phyloP scores from a whole-genome alignment of 2,888 invertebrate genomes.

The Phyllotreta striolata region DNA sequence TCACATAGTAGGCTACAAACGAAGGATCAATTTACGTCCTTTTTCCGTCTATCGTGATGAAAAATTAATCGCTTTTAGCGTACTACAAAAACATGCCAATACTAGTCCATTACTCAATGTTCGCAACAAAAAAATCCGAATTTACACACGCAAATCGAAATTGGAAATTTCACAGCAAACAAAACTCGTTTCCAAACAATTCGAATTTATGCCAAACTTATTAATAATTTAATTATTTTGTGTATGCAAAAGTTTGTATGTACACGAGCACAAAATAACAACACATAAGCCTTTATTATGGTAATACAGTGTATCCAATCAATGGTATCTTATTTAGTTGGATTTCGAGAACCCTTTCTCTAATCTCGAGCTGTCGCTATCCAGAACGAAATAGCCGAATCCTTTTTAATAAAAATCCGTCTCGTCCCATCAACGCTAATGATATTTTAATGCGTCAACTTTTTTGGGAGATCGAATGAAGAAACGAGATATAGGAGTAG shows the following conservation, averaged over 20 bases:
- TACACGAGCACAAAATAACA: no score
- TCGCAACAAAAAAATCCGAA: conserved; percentile 6
- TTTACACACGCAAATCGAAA: not conserved
- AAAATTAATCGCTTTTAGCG: conserved; percentile 11
- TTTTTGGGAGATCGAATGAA: conserved; percentile 5
- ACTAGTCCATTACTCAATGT: not conserved
- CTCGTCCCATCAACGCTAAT: conserved; percentile 1
- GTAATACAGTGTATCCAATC: no score
- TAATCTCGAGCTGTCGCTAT: no score
- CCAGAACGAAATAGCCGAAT: no score
- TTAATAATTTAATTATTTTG: no score
- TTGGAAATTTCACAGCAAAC: no score
- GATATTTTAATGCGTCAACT: conserved; percentile 13
- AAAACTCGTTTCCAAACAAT: no score
- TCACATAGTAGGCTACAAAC: not conserved
- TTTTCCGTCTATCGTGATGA: conserved; percentile 4
- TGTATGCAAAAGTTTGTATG: no score
- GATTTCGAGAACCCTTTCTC: no score
- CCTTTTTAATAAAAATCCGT: conserved; percentile 6
- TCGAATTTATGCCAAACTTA: no score
- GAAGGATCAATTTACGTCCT: conserved; percentile 16
- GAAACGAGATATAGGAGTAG: not conserved
- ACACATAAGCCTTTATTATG: no score
- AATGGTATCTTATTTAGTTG: no score
- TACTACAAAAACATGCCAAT: not conserved